phyloP scores from a whole-genome alignment of 2,113 vertebrate species.

The Cercocebus atys region DNA sequence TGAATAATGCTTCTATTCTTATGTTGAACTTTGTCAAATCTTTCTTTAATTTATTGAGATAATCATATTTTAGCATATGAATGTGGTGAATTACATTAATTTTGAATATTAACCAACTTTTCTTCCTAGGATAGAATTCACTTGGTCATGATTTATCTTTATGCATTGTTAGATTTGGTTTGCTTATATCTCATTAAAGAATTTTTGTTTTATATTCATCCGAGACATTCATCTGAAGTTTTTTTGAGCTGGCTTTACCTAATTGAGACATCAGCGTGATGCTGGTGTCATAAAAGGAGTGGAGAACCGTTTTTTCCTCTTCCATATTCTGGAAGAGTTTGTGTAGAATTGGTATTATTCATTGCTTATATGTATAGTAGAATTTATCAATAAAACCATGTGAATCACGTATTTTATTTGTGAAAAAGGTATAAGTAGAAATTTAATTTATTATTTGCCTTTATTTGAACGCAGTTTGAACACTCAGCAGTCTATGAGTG shows the following conservation, averaged over 20 bases:
- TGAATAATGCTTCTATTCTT: neutral
- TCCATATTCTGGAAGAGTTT: neutral
- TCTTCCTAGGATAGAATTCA: neutral
- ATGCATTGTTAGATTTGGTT: neutral
- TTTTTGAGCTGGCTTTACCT: neutral
- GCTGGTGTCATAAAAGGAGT: neutral
- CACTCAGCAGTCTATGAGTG: no score
- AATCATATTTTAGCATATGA: neutral
- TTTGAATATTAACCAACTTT: constrained; percentile 1
- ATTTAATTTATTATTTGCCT: neutral
- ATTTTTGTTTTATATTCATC: neutral
- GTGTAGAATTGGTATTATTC: neutral
- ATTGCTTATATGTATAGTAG: neutral
- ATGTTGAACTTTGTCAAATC: neutral
- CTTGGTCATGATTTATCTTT: neutral
- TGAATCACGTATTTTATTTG: neutral
- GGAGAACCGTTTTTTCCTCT: neutral
- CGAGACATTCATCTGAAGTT: neutral
- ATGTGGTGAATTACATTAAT: neutral
- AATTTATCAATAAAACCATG: neutral
- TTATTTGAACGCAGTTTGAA: no score
- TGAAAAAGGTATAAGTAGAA: neutral
- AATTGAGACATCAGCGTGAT: neutral
- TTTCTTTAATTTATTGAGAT: neutral
- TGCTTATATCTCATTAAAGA: neutral